Evolutionary conservation across 2,888 invertebrate species (phyloP).

Genomic region (Himalopsyche anomala): DNA sequence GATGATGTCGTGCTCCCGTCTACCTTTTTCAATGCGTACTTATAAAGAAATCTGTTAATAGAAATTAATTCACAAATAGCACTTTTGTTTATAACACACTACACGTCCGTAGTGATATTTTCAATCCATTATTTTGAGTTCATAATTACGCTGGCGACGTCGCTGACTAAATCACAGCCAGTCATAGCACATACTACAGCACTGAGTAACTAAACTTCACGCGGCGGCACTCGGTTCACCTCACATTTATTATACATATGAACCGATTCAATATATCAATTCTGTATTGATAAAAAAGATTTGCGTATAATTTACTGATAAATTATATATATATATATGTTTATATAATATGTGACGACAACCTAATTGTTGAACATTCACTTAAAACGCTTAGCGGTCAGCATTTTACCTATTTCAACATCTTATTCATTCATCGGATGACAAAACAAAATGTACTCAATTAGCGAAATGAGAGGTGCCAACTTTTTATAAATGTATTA

Average conservation of each 20-base stretch:
- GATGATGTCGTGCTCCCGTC: neutral
- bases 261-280: constrained; percentile 51
- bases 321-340: constrained; percentile 55
- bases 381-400: constrained; percentile 1
- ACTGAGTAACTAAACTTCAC: constrained; percentile 58
- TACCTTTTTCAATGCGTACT: constrained; percentile 25
- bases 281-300: constrained; percentile 39
- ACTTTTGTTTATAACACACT: constrained; percentile 66
- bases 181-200: constrained; percentile 65
- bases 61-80: constrained; percentile 66
- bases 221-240: constrained; percentile 38
- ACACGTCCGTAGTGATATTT: constrained; percentile 55
- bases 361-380: constrained; percentile 51
- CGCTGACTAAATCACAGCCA: constrained; percentile 66
- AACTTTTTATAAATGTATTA: constrained; percentile 49
- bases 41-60: constrained; percentile 34
- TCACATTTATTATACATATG: constrained; percentile 47
- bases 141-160: constrained; percentile 59
- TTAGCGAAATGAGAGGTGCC: constrained; percentile 22
- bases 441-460: constrained; percentile 42
- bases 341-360: constrained; percentile 42
- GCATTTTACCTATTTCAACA: constrained; percentile 41
- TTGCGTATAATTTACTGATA: constrained; percentile 53
- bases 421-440: constrained; percentile 38
- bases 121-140: constrained; percentile 47